Evolutionary conservation across 1,140 invertebrate species (phyloP), one percentile per base, ranked within the genome.

Genomic region (Dreissena polymorpha): DNA sequence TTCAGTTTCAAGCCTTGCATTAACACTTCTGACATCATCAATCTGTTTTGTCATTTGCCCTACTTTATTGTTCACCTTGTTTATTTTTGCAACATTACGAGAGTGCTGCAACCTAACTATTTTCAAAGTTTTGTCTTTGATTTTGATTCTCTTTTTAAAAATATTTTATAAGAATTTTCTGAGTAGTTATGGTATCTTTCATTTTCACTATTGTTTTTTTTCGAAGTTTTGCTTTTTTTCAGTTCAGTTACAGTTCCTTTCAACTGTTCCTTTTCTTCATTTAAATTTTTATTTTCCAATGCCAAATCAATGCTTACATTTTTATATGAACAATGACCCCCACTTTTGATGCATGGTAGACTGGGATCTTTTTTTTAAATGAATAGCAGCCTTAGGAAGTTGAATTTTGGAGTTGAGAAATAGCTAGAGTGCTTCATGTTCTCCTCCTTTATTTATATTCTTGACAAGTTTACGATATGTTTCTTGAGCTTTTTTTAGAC

Each of bases 261-360:
- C 63, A 75, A 29, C 29, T 75, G n/a, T 29, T 75, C 13, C 18
- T 75, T 75, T 13, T 60, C 53, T 18, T 27, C 21, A 27, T 25
- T 75, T 57, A 25, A 5, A 6, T 13, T 49, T 7, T 7, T 51
- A 18, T 7, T 29, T 60, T 75, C 72, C 18, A 60, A 10, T 60
- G 72, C 51, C 8, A 75, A 60, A 29, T 57, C 72, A 75, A 60
- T 23, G n/a, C 51, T 53, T 23, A 27, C 72, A 29, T 5, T 63
- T 13, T 29, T 8, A 29, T 60, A 60, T 57, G 55, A 75, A 75
- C 72, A 75, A 25, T 57, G 23, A 14, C 39, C 12, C 12, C 18
- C 53, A 55, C 39, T 27, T 69, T 10, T 27, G 67, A 29, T 6
- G 25, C 12, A 69, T 27, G 25, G 25, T 12, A 8, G 25, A 27